A percentile compares a stretch with the other conserved stretches of the same genome.
These are phyloP conservation scores for Azemiops feae DNA, from an alignment of 2,113 vertebrate genomes.

Conservation along the genomic window DNA sequence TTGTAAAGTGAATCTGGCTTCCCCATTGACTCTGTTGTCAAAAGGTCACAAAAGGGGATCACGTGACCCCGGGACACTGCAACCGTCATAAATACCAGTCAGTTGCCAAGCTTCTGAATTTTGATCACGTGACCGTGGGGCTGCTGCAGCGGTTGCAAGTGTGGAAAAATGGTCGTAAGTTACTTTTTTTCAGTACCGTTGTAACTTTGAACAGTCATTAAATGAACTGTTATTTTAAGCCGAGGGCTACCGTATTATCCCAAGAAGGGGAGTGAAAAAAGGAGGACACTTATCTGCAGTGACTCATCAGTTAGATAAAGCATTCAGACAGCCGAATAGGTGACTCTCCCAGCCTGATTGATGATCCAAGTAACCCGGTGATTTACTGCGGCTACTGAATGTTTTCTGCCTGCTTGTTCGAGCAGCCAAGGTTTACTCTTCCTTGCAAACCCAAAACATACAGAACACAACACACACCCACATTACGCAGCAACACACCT, in stretches of 20 bases:
- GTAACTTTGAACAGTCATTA: not conserved
- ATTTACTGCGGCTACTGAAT: slow-evolving; percentile 54
- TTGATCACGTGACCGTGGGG: not conserved
- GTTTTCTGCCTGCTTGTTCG: slow-evolving; percentile 15
- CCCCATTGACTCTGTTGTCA: not conserved
- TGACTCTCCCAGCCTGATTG: slow-evolving; percentile 58
- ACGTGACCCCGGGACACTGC: not conserved
- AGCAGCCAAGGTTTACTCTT: too few species aligned
- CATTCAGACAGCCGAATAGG: slow-evolving; percentile 49
- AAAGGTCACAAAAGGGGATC: not conserved
- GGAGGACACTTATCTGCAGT: slow-evolving; percentile 44
- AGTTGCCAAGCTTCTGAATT: not conserved
- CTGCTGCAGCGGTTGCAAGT: not conserved
- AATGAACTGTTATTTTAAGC: not conserved
- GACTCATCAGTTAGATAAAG: slow-evolving; percentile 63
- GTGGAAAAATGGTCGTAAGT: not conserved
- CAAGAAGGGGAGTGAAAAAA: slow-evolving; percentile 8
- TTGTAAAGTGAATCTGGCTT: not conserved
- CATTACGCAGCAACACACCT: too few species aligned
- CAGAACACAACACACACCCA: too few species aligned
- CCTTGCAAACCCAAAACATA: too few species aligned
- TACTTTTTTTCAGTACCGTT: not conserved
- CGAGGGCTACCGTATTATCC: not conserved
- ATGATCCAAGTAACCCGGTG: slow-evolving; percentile 55
- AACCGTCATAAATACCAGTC: not conserved